Evolutionary conservation across 1,140 invertebrate species (phyloP), one percentile per base, ranked within the genome.

Genomic region (Aporrectodea caliginosa): DNA sequence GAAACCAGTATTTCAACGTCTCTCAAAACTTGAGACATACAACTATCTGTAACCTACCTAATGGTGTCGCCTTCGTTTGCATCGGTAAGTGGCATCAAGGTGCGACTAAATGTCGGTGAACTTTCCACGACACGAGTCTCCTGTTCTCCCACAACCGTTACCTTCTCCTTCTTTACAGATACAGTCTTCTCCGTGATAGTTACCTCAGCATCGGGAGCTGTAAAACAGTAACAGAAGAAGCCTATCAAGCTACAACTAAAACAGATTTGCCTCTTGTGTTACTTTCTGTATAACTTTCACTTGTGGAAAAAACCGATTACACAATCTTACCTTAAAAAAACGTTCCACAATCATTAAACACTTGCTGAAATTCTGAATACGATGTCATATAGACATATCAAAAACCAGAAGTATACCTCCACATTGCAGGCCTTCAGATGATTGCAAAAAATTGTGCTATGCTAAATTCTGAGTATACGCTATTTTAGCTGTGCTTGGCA

Each of bases 11-110:
- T n/a, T n/a, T n/a, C n/a, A n/a, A n/a, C n/a, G n/a, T n/a, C n/a
- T n/a, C n/a, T n/a, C n/a, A n/a, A n/a, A n/a, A n/a, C n/a, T n/a
- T n/a, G n/a, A n/a, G n/a, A n/a, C n/a, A n/a, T n/a, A n/a, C n/a
- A n/a, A n/a, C n/a, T n/a, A n/a, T n/a, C n/a, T n/a, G 22, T 58
- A 32, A 80, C 84, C 81, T 83, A 88, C 87, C 80, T 85, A 29
- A 86, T 86, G 77, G 84, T 84, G 32, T 83, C 84, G 69, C 86
- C 86, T 80, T 87, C 85, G 70, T 83, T 81, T 29, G 83, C 83
- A 74, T 84, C 83, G 2, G 83, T 83, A 16, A 82, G 73, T 27
- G 85, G 82, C 6, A 84, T 74, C 1, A 87, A 84, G 68, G 85
- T 83, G 78, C 82, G 78, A 1, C 81, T 83, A 77, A 87, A 88